Percentiles rank a stretch among this genome's conserved stretches.
These are phyloP conservation scores for Macropis europaea DNA, from an alignment of 2,888 invertebrate genomes.

Conservation along the genomic window DNA sequence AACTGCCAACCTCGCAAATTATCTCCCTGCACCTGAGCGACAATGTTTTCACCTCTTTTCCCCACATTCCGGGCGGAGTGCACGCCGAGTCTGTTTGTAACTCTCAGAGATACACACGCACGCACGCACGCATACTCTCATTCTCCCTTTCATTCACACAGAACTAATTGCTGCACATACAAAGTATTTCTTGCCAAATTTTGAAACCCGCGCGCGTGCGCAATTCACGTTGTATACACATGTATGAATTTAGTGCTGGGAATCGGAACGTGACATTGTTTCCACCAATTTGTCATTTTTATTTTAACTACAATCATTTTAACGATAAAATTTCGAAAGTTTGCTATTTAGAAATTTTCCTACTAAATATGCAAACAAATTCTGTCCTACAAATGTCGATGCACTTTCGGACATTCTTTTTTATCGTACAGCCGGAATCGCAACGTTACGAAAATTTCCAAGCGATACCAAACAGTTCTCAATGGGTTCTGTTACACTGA, in stretches of 20 bases:
- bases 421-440: neutral
- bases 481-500: neutral
- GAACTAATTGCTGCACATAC: slow-evolving; percentile 53
- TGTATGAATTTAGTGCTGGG: slow-evolving; percentile 33
- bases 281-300: neutral
- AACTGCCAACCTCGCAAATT: slow-evolving; percentile 28
- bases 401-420: too few relatives aligned
- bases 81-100: slow-evolving; percentile 35
- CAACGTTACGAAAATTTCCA: slow-evolving; percentile 2
- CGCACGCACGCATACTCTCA: neutral
- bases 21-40: slow-evolving; percentile 22
- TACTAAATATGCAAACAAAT: slow-evolving; percentile 1
- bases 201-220: slow-evolving; percentile 7
- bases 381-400: too few relatives aligned
- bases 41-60: neutral
- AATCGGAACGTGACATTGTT: slow-evolving; percentile 21
- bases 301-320: neutral
- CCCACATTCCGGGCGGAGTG: slow-evolving; percentile 35
- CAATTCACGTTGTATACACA: slow-evolving; percentile 22
- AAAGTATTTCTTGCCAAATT: slow-evolving; percentile 40
- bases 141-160: slow-evolving; percentile 45
- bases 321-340: neutral
- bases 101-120: slow-evolving; percentile 1
- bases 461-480: neutral
- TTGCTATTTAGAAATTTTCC: slow-evolving; percentile 1